Evolutionary conservation across 2,888 invertebrate genomes (phyloP).

Genomic region (Hipparchia sbordonii): DNA sequence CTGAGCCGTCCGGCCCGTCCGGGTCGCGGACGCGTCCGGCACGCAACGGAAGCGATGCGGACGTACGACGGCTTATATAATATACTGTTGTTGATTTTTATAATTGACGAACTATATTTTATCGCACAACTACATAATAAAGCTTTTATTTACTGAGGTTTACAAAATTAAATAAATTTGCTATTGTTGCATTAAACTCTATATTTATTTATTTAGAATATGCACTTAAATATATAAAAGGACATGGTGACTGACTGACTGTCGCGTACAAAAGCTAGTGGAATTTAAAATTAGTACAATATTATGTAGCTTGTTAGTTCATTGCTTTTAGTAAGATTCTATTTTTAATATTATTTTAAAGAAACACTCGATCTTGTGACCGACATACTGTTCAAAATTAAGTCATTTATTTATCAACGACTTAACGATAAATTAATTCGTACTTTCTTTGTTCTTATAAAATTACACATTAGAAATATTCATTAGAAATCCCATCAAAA

Average conservation of each 20-base stretch:
- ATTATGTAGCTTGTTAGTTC: no score
- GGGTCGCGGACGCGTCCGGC: constrained; percentile 61
- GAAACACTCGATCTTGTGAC: background rate
- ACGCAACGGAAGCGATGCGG: constrained; percentile 49
- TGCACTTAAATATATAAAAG: no score
- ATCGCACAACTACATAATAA: background rate
- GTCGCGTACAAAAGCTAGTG: no score
- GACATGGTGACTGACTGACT: no score
- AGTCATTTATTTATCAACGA: no score
- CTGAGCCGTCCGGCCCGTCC: constrained; percentile 72
- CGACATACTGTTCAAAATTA: background rate
- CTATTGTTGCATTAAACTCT: background rate
- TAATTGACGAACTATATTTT: constrained; percentile 11
- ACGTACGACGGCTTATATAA: constrained; percentile 25
- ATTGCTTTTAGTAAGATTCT: no score
- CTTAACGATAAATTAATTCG: background rate
- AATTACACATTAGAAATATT: constrained; percentile 2
- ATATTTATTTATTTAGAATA: no score
- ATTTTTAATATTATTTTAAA: no score
- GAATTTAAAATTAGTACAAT: no score
- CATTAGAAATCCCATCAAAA: constrained; percentile 16
- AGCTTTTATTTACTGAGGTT: no score
- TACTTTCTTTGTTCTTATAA: background rate
- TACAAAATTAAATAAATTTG: background rate
- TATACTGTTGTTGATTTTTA: constrained; percentile 25